Conservation (phyloP, 2,888 invertebrate species). For the Pristionchus maxplancki region DNA sequence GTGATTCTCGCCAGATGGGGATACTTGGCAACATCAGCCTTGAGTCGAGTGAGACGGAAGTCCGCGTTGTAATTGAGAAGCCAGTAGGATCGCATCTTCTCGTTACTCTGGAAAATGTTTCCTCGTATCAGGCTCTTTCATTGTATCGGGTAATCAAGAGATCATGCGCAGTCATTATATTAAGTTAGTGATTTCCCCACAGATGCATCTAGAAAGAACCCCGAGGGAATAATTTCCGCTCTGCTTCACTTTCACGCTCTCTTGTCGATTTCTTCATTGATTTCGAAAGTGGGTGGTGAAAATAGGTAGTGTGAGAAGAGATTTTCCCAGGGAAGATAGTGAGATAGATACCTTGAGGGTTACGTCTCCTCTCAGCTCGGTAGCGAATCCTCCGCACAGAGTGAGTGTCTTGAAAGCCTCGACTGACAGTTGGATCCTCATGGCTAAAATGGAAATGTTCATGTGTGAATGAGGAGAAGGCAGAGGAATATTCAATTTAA, state of each 20-base stretch:
- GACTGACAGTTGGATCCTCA: slow-evolving; percentile 62
- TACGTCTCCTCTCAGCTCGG: slow-evolving; percentile 58
- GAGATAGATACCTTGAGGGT: slow-evolving; percentile 52
- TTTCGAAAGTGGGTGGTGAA: not conserved
- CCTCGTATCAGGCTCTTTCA: not conserved
- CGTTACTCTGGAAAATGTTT: slow-evolving; percentile 45
- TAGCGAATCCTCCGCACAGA: slow-evolving; percentile 60
- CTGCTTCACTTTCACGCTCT: not conserved
- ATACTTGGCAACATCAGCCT: not conserved
- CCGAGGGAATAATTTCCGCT: not conserved
- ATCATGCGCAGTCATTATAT: too few relatives aligned
- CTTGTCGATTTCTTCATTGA: not conserved
- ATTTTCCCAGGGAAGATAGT: too few relatives aligned
- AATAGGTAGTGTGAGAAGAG: not conserved
- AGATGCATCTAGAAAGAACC: not conserved
- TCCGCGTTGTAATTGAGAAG: slow-evolving; percentile 37
- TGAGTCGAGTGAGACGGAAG: slow-evolving; percentile 7
- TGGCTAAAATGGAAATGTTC: slow-evolving; percentile 56
- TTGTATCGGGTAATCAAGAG: not conserved
- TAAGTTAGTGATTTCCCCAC: too few relatives aligned
- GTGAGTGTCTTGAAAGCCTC: slow-evolving; percentile 58
- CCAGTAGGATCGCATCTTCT: slow-evolving; percentile 51
- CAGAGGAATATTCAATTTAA: not conserved
- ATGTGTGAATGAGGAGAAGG: too few relatives aligned
- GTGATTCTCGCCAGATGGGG: slow-evolving; percentile 27